Percentiles rank a stretch among this genome's conserved stretches.
Evolutionary conservation across 37 sponge, comb jelly and placozoan species (phyloP).

Genomic region (Petrosia ficiformis): DNA sequence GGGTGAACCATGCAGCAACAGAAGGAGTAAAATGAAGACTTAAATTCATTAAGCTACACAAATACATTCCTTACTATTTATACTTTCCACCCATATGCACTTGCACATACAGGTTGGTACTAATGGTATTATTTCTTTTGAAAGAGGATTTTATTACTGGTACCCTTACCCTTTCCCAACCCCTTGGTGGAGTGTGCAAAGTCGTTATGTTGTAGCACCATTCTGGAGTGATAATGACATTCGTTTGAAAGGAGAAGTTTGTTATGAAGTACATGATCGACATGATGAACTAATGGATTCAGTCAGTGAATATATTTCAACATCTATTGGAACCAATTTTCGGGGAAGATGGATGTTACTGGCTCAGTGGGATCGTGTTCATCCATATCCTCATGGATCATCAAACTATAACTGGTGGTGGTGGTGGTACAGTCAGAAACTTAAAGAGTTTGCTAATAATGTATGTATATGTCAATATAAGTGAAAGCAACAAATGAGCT

Average conservation of each 20-base stretch:
- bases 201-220: slow-evolving; percentile 50
- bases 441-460: not conserved
- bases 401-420: not conserved
- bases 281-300: slow-evolving; percentile 4
- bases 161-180: slow-evolving; percentile 2
- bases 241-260: slow-evolving; percentile 20
- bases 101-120: slow-evolving; percentile 19
- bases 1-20: too few species aligned
- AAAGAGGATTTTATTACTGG: not conserved
- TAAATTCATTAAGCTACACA: too few species aligned
- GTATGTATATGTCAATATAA: not conserved
- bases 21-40: too few species aligned
- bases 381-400: slow-evolving; percentile 66
- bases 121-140: slow-evolving; percentile 52
- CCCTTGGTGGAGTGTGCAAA: not conserved
- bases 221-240: slow-evolving; percentile 73
- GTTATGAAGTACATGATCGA: not conserved
- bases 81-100: not conserved
- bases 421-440: not conserved
- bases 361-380: slow-evolving; percentile 38
- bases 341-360: slow-evolving; percentile 51
- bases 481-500: too few species aligned
- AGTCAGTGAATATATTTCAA: slow-evolving; percentile 26
- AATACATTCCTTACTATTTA: too few species aligned
- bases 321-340: slow-evolving; percentile 9